A percentile compares a stretch with the other conserved stretches of the same genome.
Evolutionary conservation across 2,797 vertebrate species (phyloP).

Genomic region (Eremophila alpestris): DNA sequence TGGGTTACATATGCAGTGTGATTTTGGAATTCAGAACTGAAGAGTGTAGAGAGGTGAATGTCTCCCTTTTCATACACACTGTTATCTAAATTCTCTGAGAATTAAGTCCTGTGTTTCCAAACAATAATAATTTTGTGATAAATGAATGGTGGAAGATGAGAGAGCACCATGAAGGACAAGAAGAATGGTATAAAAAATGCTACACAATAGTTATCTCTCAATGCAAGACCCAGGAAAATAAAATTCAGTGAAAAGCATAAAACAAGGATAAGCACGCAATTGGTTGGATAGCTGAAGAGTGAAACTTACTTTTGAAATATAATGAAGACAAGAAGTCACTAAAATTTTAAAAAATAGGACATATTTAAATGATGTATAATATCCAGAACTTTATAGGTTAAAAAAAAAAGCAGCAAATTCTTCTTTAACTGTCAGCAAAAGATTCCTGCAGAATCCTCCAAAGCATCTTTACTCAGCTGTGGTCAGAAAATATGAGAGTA

Average conservation of each 20-base stretch:
- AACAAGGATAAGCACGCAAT: background rate
- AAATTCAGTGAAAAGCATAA: background rate
- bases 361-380: background rate
- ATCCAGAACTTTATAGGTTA: background rate
- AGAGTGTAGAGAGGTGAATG: background rate
- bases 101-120: background rate
- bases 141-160: background rate
- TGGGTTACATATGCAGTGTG: accelerated
- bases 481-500: slow-evolving; percentile 1
- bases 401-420: background rate
- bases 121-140: background rate
- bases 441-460: slow-evolving; percentile 2
- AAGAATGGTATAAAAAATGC: background rate
- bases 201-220: background rate
- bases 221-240: background rate
- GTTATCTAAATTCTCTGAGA: background rate
- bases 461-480: slow-evolving; percentile 17
- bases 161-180: background rate
- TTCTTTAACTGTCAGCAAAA: slow-evolving; percentile 9
- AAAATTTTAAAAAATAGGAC: background rate
- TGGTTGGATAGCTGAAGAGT: background rate
- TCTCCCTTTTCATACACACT: background rate
- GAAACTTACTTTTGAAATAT: background rate
- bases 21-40: background rate
- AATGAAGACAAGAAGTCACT: background rate